Evolutionary conservation across 2,113 vertebrate genomes (phyloP).

Genomic region (Octodon degus): DNA sequence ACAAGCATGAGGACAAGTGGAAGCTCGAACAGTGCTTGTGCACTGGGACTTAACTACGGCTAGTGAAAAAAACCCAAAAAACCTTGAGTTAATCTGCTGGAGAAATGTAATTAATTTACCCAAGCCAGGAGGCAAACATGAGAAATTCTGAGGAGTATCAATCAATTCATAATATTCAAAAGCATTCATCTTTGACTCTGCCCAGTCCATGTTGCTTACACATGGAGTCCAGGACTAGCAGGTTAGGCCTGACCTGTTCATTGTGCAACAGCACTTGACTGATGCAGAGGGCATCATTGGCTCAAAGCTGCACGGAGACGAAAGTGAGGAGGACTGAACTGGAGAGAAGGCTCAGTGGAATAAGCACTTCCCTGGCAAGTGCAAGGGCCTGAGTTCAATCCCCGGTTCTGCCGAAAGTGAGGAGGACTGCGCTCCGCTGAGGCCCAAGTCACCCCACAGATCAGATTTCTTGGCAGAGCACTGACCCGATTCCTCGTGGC

Average conservation of each 20-base stretch:
- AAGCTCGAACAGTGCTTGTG: neutral
- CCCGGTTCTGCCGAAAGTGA: no score
- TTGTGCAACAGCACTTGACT: conserved; percentile 50
- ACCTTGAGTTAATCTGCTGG: neutral
- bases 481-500: neutral
- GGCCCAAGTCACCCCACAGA: neutral
- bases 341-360: no score
- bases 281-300: neutral
- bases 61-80: neutral
- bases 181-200: neutral
- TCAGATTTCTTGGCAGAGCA: neutral
- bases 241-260: neutral
- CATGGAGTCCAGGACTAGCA: conserved; percentile 1
- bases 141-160: conserved; percentile 13
- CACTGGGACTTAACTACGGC: neutral
- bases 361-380: no score
- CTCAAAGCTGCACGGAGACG: conserved; percentile 32
- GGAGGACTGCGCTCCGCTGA: neutral
- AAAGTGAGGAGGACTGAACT: neutral
- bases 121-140: neutral
- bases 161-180: neutral
- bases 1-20: neutral
- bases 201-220: neutral
- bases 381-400: no score
- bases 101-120: neutral